Conservation (phyloP, 2,888 invertebrate species). For the Apamea epomidion region DNA sequence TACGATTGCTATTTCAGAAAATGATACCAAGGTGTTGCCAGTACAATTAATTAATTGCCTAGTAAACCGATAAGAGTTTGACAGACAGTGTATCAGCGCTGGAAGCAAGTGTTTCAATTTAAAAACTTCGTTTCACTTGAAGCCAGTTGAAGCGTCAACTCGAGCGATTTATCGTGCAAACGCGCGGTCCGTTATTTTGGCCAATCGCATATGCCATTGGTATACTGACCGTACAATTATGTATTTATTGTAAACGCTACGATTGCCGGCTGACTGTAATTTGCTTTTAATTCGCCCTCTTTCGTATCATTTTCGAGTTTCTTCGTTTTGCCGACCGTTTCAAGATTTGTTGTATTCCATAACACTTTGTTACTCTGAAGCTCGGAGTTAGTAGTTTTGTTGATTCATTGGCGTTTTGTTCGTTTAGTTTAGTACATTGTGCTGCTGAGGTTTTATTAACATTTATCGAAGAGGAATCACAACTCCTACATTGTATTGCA, state of each 20-base stretch:
- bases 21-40: slow-evolving; percentile 43
- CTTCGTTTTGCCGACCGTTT: slow-evolving; percentile 83
- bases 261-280: slow-evolving; percentile 89
- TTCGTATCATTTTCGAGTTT: slow-evolving; percentile 89
- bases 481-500: slow-evolving; percentile 75
- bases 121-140: slow-evolving; percentile 50
- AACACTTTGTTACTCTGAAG: slow-evolving; percentile 55
- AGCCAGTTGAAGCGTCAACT: slow-evolving; percentile 67
- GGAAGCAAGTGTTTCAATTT: slow-evolving; percentile 32
- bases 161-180: slow-evolving; percentile 78
- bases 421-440: slow-evolving; percentile 29
- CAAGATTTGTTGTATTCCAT: slow-evolving; percentile 79
- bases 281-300: slow-evolving; percentile 90
- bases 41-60: slow-evolving; percentile 30
- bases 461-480: slow-evolving; percentile 61
- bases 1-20: slow-evolving; percentile 42
- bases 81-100: slow-evolving; percentile 35
- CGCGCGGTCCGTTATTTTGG: slow-evolving; percentile 83
- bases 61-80: slow-evolving; percentile 39
- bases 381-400: slow-evolving; percentile 41
- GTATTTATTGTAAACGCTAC: slow-evolving; percentile 91
- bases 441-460: slow-evolving; percentile 36
- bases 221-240: slow-evolving; percentile 89
- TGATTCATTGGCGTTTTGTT: slow-evolving; percentile 43
- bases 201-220: slow-evolving; percentile 87